phyloP scores from a whole-genome alignment of 2,797 vertebrate species.

The Uromys caudimaculatus region DNA sequence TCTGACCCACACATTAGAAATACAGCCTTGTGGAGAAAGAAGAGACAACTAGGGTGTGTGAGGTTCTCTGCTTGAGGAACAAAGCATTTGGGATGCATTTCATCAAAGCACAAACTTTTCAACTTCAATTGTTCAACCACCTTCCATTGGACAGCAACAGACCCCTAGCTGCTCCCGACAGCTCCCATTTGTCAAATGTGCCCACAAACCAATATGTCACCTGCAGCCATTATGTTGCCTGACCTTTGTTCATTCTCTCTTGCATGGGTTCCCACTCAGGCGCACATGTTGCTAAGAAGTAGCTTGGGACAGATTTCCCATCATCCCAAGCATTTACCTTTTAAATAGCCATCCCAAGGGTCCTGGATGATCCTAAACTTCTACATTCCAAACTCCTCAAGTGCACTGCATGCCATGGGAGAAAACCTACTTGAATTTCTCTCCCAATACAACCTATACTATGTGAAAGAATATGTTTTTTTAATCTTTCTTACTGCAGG shows the following conservation, averaged over 20 bases:
- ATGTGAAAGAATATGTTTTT: neutral
- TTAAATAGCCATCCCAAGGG: neutral
- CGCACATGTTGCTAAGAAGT: neutral
- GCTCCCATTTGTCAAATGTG: neutral
- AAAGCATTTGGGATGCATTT: neutral
- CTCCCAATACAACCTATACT: neutral
- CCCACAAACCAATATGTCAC: neutral
- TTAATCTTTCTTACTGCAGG: neutral
- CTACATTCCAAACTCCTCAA: neutral
- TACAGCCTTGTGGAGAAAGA: neutral
- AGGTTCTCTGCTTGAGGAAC: neutral
- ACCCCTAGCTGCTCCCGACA: neutral
- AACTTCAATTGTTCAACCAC: neutral
- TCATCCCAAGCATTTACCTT: neutral
- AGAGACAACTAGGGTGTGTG: neutral
- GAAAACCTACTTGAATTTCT: neutral
- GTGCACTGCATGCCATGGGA: neutral
- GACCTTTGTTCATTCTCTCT: neutral
- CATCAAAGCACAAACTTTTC: neutral
- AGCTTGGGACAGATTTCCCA: neutral
- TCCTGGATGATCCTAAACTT: neutral
- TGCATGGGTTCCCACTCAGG: neutral
- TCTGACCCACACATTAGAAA: neutral
- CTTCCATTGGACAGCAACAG: neutral
- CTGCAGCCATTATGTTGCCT: neutral